Base-by-base conservation (phyloP, 2,797 vertebrate species). In the Smutsia temminckii region DNA sequence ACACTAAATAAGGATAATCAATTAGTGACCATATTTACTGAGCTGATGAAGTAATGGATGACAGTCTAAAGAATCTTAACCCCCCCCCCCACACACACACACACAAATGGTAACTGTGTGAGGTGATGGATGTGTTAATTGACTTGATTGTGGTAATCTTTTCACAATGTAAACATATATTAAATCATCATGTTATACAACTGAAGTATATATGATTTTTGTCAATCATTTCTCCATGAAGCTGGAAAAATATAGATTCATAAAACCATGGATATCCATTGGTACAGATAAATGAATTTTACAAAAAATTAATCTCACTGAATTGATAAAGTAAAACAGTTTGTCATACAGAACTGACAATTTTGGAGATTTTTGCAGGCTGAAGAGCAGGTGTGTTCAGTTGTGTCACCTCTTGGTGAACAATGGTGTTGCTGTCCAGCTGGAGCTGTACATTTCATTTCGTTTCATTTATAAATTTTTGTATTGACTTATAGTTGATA, bases 51-150 rank as follows among this genome's bases (percentile, higher is more conserved):
- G 53, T 93, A 88, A 51, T 91, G 11, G 61, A 79, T 61, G 42
- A 40, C 32, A 91, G 49, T 89, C 57, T 94, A 93, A 91, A 81
- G 27, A 68, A 49, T 85, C 68, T 89, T 81, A 69, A 77, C n/a
- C 59, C 4, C 27, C 7, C 16, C n/a, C 13, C 21, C 53, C 32
- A 78, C 72, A 53, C 8, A 40, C 23, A 89, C 46, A 75, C 34
- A 66, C 27, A 57, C 29, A 64, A 71, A 7, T 59, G 51, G 16
- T 46, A 69, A 90, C 17, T 57, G 59, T 90, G 55, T 72, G 66
- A 91, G 20, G 66, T 72, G 18, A 72, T 37, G n/a, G 3, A 81
- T 72, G 12, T 81, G 8, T 80, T 63, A 51, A 66, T 72, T 81
- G 61, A 63, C 66, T 61, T 72, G 25, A 83, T 32, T 49, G 8